Base-by-base conservation (phyloP, 2,888 invertebrate genomes). In the Patella caerulea region DNA sequence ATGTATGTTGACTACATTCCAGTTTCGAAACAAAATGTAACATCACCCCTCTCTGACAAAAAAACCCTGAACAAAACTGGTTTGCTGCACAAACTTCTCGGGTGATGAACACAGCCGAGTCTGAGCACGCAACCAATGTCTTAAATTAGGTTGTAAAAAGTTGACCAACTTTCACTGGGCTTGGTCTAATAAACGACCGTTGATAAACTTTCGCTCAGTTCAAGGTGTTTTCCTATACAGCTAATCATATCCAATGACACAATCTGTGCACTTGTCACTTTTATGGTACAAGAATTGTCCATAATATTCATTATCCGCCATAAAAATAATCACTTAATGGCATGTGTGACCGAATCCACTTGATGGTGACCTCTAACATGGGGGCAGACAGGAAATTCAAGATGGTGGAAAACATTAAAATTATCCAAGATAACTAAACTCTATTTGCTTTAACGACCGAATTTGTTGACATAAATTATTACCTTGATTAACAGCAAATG, bases 231-330 rank as follows among this genome's bases (percentile, higher is more conserved):
- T 65, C 24, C 65, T 24, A 65, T 65, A 65, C 11, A 17, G 24
- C 12, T 14, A 19, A 65, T 65, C 65, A 65, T 24, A 65, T 24
- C 12, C 19, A 65, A 65, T 65, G 65, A 65, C 65, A 74, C 74
- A 74, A 52, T 24, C 52, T 69, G 65, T 69, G 65, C 53, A 29
- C 54, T 55, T 75, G 75, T 75, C 71, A 71, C 19, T 75, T 75
- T 75, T 75, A 75, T 71, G 75, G 71, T 75, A 69, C 70, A 71
- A 70, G 70, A 71, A 75, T 75, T 75, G 75, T 71, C 70, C 70
- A 17, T 71, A 71, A 55, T 75, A 75, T 75, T 75, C 75, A 75
- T 75, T 75, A 75, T 53, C 71, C 17, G 54, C 55, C 75, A 54
- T 75, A 75, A 75, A 75, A 15, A 54, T 71, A 71, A 75, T 75